Conservation (phyloP, 2,113 vertebrate genomes). For the Syrrhaptes paradoxus region DNA sequence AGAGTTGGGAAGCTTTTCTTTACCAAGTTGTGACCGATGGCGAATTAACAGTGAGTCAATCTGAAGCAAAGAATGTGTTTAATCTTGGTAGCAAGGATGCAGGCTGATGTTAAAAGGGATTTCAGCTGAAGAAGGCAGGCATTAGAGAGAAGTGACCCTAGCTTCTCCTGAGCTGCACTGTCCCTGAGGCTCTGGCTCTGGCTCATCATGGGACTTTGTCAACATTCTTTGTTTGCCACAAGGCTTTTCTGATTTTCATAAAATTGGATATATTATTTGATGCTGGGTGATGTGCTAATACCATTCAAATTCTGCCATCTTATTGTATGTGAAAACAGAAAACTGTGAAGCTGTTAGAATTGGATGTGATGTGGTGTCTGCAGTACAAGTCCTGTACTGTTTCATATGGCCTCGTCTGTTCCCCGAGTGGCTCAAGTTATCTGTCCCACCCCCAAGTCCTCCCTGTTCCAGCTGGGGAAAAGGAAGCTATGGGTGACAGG, state of each 20-base stretch:
- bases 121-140: not conserved
- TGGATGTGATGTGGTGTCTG: not conserved
- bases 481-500: not conserved
- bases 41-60: not conserved
- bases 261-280: not conserved
- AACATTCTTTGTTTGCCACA: not conserved
- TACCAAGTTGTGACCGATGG: not conserved
- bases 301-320: not conserved
- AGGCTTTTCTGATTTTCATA: not conserved
- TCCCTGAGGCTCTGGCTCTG: not conserved
- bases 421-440: not conserved
- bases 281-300: not conserved
- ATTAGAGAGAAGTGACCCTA: not conserved
- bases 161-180: not conserved
- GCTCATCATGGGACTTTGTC: rapidly evolving
- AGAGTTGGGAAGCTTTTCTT: not conserved
- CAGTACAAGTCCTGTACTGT: not conserved
- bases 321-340: not conserved
- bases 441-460: rapidly evolving
- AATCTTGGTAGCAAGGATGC: not conserved
- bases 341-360: not conserved
- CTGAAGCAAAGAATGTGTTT: not conserved
- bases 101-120: not conserved
- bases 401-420: not conserved
- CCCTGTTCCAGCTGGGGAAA: not conserved